Base-by-base conservation (phyloP, 1,140 invertebrate genomes). In the Dendrolimus punctatus region DNA sequence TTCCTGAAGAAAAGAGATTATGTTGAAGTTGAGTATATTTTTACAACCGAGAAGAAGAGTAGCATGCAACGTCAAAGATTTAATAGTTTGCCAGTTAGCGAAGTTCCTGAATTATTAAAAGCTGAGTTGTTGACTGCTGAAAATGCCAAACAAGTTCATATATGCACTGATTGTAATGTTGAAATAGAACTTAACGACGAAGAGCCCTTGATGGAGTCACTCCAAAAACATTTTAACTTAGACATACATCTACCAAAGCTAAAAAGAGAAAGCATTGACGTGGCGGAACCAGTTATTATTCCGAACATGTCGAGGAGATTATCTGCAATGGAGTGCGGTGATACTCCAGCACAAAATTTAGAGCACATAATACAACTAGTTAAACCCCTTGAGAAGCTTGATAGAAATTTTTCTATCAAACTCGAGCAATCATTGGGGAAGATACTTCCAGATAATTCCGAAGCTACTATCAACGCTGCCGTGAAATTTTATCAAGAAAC, bases 11-110 rank as follows among this genome's bases (percentile, higher is more conserved):
- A 75, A 57, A 66, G 80, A 1, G 83, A 86, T 0, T 62, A 63
- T 0, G 75, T 84, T 2, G 73, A 84, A 61, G 83, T 86, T 0
- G 80, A 86, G 53, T 84, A 83, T 56, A 86, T 86, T 47, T 84
- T 86, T 60, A 81, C 83, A 7, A 82, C 83, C 5, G 83, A 84
- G 39, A 86, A 82, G 53, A 86, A 86, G 43, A 83, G 76, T 52
- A 80, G 64, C 46, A 52, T 83, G 6, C 83, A 86, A 46, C 60
- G 83, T 6, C 83, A 86, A 47, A 53, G 83, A 0, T 86, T 86
- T 42, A 86, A 86, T 52, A 86, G 83, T 60, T 54, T 86, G 4
- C 80, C 80, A 0, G 77, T 84, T 2, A 83, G 76, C 52, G 80
- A 86, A 51, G 80, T 86, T 36, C 79, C 80, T 4, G 83, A 86